Evolutionary conservation across 2,888 invertebrate genomes (phyloP), one percentile per base, ranked within the genome.

Genomic region (Nomada goodeniana): DNA sequence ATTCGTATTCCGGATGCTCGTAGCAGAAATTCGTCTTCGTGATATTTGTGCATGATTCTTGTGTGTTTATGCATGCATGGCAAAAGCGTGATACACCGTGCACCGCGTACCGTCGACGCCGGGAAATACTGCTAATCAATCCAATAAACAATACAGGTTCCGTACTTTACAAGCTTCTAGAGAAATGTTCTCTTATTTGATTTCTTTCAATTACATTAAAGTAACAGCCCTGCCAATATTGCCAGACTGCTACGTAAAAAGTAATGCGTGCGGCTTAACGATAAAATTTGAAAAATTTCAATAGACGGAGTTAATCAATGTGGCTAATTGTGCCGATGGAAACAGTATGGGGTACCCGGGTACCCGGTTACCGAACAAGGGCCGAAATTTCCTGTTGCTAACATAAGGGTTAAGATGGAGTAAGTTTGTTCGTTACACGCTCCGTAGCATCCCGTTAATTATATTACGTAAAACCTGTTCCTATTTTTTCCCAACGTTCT

Each of bases 1-100:
- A 71, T 83, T 69, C 68, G 81, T 85, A 80, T 73, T 63, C 42
- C 69, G 13, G 70, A 13, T 74, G 72, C 63, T 75, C 77, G 80
- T 55, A 65, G 74, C 29, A 69, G 65, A 67, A 47, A 55, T 65
- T 59, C 70, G 36, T 64, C 77, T 47, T 2, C 15, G 59, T 11
- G 77, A 2, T 55, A 68, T 68, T 76, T 78, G 76, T 20, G 26
- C 42, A 61, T 57, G 47, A 26, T 42, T 20, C 53, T 23, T 47
- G 47, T 69, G 44, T 63, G 71, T 80, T 78, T 65, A 67, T 50
- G 29, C 55, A 47, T 36, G 36, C 36, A 47, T 42, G 47, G 26
- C 53, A 26, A 26, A 23, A 55, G 71, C n/a, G 18, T 0, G 18
- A 15, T 44, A 15, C 15, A 11, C 11, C 15, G 3, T 15, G 47